A percentile compares a stretch with the other conserved stretches of the same genome.
These are phyloP conservation scores for Heteronetta atricapilla DNA, from an alignment of 2,113 vertebrate species.

Conservation along the genomic window DNA sequence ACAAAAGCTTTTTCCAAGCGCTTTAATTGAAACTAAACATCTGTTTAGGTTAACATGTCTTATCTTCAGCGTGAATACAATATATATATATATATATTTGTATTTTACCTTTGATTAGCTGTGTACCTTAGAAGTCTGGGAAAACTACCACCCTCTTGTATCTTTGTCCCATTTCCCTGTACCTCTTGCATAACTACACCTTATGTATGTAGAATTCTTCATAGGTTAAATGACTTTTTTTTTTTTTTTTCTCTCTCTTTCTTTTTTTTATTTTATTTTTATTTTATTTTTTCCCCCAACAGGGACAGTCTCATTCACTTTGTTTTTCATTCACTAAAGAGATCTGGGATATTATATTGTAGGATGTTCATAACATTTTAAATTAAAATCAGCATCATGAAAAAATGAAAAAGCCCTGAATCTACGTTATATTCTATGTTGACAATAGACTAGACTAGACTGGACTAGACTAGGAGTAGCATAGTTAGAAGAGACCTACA, in stretches of 20 bases:
- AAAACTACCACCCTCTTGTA: not conserved
- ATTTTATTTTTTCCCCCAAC: too few relatives aligned
- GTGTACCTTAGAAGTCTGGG: constrained; percentile 48
- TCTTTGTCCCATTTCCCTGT: constrained; percentile 3
- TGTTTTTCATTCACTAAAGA: not conserved
- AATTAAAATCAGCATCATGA: not conserved
- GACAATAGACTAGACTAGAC: too few relatives aligned
- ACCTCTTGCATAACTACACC: not conserved
- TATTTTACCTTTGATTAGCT: constrained; percentile 66
- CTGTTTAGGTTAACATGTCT: constrained; percentile 55
- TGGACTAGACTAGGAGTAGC: not conserved
- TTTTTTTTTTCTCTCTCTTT: too few relatives aligned
- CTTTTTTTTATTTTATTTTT: too few relatives aligned
- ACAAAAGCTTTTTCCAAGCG: constrained; percentile 1
- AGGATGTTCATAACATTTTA: not conserved
- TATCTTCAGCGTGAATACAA: constrained; percentile 53
- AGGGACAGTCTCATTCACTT: not conserved
- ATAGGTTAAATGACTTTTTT: not conserved
- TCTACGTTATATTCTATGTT: too few relatives aligned
- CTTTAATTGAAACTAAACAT: constrained; percentile 61
- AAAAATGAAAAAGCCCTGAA: not conserved
- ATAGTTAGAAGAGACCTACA: not conserved
- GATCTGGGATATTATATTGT: not conserved
- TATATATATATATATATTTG: not conserved
- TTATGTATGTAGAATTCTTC: not conserved